Evolutionary conservation across 1,140 invertebrate species (phyloP).

Genomic region (Choristoneura fumiferana): DNA sequence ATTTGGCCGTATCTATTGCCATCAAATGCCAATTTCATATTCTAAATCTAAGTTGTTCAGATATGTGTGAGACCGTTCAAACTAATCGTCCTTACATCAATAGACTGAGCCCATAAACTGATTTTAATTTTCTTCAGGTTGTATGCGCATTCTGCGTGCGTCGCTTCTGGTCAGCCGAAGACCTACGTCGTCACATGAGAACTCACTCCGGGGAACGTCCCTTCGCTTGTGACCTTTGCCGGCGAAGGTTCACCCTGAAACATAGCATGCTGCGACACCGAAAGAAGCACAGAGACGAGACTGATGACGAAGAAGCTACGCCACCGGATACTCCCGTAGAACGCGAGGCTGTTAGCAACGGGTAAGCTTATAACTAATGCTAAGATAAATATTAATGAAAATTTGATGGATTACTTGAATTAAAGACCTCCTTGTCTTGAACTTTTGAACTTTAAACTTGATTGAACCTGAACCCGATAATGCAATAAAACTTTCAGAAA

Average conservation of each 20-base stretch:
- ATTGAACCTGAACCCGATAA: no score
- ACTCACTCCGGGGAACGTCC: slow-evolving; percentile 91
- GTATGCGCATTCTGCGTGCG: slow-evolving; percentile 95
- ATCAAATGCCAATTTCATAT: no score
- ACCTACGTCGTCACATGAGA: slow-evolving; percentile 94
- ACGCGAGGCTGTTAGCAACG: slow-evolving; percentile 45
- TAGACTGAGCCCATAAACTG: not conserved
- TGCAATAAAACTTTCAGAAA: no score
- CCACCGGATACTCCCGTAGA: slow-evolving; percentile 45
- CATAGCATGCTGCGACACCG: slow-evolving; percentile 95
- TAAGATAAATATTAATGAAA: no score
- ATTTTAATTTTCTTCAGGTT: slow-evolving; percentile 79
- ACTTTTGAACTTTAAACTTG: no score
- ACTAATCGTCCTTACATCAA: not conserved
- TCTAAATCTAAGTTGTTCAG: no score
- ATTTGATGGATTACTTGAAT: no score
- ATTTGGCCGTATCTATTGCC: no score
- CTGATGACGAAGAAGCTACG: slow-evolving; percentile 77
- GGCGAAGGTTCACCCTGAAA: slow-evolving; percentile 92
- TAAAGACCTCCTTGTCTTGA: no score
- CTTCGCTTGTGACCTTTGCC: slow-evolving; percentile 90
- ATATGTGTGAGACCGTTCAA: no score
- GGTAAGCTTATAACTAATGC: no score
- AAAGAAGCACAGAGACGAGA: slow-evolving; percentile 86
- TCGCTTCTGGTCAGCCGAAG: slow-evolving; percentile 95